These are phyloP conservation scores for Melikaiella ostensackeni DNA, from an alignment of 2,888 invertebrate genomes.

Conservation along the genomic window DNA sequence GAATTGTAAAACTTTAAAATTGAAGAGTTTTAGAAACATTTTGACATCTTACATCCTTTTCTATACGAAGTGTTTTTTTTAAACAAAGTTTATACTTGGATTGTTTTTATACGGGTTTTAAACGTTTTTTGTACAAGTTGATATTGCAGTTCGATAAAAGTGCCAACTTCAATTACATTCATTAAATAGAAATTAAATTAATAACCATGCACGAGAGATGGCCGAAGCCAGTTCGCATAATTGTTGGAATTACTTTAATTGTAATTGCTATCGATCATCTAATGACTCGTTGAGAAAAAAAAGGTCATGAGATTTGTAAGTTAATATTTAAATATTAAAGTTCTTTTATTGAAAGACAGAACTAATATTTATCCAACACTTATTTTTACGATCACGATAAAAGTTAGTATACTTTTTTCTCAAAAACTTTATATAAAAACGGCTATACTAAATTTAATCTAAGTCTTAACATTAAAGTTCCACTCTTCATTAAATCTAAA, in stretches of 20 bases:
- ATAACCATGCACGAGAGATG: not conserved
- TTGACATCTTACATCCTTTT: not conserved
- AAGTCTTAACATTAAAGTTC: not conserved
- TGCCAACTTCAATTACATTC: not conserved
- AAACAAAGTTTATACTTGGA: not conserved
- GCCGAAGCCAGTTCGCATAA: conserved; percentile 26
- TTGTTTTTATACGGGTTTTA: not conserved
- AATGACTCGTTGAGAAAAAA: not conserved
- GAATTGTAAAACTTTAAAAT: no score
- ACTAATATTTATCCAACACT: not conserved
- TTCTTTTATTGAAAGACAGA: not conserved
- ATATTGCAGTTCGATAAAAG: not conserved
- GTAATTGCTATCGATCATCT: conserved; percentile 15
- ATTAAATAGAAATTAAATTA: not conserved
- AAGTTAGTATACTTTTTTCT: not conserved
- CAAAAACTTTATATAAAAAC: not conserved
- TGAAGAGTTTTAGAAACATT: not conserved
- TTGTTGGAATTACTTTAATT: conserved; percentile 16
- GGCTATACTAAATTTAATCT: not conserved
- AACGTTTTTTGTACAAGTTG: no score
- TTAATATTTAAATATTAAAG: not conserved
- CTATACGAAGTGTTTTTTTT: not conserved
- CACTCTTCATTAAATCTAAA: not conserved
- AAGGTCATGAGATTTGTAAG: not conserved
- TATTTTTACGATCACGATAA: not conserved